phyloP scores from a whole-genome alignment of 1,140 invertebrate species.

The Drosophila lowei region DNA sequence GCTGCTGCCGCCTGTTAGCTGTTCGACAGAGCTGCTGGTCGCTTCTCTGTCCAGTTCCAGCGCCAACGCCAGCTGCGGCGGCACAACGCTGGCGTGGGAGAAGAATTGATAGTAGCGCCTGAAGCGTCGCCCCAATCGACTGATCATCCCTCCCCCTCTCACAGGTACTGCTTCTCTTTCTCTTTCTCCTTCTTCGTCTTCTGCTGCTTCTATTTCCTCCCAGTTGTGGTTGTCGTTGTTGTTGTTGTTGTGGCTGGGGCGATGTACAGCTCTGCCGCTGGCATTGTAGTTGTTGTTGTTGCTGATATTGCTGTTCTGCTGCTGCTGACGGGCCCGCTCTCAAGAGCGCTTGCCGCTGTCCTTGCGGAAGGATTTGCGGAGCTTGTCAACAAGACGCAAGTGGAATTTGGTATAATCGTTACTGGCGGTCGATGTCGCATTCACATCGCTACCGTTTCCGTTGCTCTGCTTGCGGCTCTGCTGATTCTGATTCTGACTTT shows the following conservation, averaged over 20 bases:
- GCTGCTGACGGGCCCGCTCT: slow-evolving; percentile 44
- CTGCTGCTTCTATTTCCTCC: slow-evolving; percentile 3
- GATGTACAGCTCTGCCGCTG: slow-evolving; percentile 10
- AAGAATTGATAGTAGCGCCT: slow-evolving; percentile 49
- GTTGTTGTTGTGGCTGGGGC: slow-evolving; percentile 30
- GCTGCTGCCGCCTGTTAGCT: slow-evolving; percentile 47
- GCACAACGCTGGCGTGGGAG: slow-evolving; percentile 3
- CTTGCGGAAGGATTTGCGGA: slow-evolving; percentile 90
- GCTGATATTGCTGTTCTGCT: slow-evolving; percentile 37
- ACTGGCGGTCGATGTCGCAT: slow-evolving; percentile 31
- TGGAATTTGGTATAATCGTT: slow-evolving; percentile 92
- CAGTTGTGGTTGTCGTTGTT: slow-evolving; percentile 30
- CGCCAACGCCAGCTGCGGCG: slow-evolving; percentile 10
- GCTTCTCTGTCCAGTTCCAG: slow-evolving; percentile 9
- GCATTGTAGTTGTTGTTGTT: slow-evolving; percentile 18
- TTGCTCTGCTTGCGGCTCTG: slow-evolving; percentile 75
- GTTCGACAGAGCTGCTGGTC: slow-evolving; percentile 49
- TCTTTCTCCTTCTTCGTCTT: not conserved
- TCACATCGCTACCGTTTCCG: not conserved
- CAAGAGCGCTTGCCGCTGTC: slow-evolving; percentile 85
- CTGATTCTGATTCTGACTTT: slow-evolving; percentile 85
- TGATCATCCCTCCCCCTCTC: slow-evolving; percentile 35
- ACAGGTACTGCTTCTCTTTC: not conserved
- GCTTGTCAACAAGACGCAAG: slow-evolving; percentile 91
- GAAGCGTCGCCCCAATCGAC: slow-evolving; percentile 55